Conservation (phyloP, 2,113 vertebrate species). For the Rana temporaria region DNA sequence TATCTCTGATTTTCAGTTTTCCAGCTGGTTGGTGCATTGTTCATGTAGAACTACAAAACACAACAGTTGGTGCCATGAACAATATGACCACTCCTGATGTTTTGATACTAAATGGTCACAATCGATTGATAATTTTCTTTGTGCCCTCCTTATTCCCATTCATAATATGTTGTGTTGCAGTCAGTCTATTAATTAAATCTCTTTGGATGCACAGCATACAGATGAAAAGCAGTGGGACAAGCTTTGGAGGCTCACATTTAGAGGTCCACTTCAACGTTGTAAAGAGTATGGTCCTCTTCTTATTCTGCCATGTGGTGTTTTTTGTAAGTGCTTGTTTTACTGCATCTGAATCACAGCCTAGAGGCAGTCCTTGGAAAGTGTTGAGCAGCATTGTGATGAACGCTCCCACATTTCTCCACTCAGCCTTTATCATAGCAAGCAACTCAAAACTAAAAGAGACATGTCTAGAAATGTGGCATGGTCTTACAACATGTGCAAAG, state of each 20-base stretch:
- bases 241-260: conserved; percentile 58
- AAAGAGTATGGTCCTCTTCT: conserved; percentile 57
- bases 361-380: not conserved
- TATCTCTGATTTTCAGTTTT: fast-evolving
- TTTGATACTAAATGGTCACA: fast-evolving
- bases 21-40: not conserved
- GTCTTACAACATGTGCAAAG: too few species aligned
- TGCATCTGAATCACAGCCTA: not conserved
- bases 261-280: conserved; percentile 47
- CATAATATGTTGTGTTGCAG: conserved; percentile 60
- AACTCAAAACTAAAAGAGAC: not conserved
- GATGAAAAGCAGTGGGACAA: conserved; percentile 51
- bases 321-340: not conserved
- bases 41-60: not conserved
- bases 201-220: conserved; percentile 58
- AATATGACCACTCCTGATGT: too few species aligned
- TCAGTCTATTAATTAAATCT: conserved; percentile 55
- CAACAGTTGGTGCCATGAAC: too few species aligned
- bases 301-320: not conserved
- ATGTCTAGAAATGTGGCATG: not conserved
- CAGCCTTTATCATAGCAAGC: conserved; percentile 60
- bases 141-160: conserved; percentile 59
- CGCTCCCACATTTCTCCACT: conserved; percentile 53
- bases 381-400: not conserved
- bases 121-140: not conserved